Evolutionary conservation across 2,888 invertebrate species (phyloP), one percentile per base, ranked within the genome.

Genomic region (Aphrophora alni): DNA sequence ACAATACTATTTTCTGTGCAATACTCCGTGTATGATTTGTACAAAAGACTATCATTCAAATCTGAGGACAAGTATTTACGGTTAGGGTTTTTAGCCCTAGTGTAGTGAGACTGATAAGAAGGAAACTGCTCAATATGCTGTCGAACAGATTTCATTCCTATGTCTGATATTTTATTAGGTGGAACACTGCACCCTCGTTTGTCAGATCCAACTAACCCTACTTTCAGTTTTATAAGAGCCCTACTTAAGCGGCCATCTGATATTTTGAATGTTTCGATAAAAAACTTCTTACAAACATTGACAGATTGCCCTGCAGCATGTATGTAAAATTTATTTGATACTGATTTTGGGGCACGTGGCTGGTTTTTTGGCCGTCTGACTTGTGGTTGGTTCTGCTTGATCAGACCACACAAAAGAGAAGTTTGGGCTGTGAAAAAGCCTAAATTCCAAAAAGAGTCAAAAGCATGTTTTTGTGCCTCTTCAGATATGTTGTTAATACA

Each of bases 281-380:
- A 74, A 24, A 38, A 74, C 14, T 74, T 74, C 38, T 33, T 74
- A 74, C 74, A 74, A 33, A 74, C 74, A 21, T 74, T 74, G 38
- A 74, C 38, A 3, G 38, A n/a, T 74, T 38, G 7, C 8, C 74
- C 38, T 24, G 0, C n/a, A 10, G 38, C 4, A 38, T 74, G 38
- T 21, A 74, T 24, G 38, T n/a, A 74, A 74, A n/a, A 74, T 8
- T 14, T 28, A 14, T 74, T 74, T 7, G 74, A 14, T 25, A 74
- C 74, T 38, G 74, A 33, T 25, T 74, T 74, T 38, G 73, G 27
- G 17, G 21, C 7, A 17, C 27, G 73, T 28, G 73, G 12, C 33
- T 73, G 28, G 73, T 26, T 73, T 73, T 27, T 38, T 2, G 74
- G 74, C 4, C 38, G 74, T 74, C 74, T 74, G 24, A 8, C 8